Evolutionary conservation across 2,113 vertebrate genomes (phyloP), one percentile per base, ranked within the genome.

Genomic region (Elgaria multicarinata): DNA sequence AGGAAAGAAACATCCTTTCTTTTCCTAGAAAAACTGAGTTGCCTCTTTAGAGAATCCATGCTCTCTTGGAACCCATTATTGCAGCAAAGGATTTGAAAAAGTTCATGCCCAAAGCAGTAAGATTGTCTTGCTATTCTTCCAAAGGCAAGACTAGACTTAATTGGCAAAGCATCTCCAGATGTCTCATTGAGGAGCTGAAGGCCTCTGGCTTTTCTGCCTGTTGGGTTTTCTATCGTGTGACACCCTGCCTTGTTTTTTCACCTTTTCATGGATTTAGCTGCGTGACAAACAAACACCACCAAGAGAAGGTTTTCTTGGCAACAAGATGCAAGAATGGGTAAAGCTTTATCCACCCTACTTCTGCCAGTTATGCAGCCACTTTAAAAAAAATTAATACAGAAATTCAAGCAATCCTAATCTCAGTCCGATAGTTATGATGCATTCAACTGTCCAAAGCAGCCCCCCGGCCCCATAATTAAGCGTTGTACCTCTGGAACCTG

Each of bases 101-200:
- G 91, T 92, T 87, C 42, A 14, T 90, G 96, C 93, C 93, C 91
- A 92, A 93, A 92, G 91, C 92, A 91, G 91, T 93, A 92, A 92
- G 91, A 94, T 92, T 95, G 93, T 95, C 92, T 90, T 86, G 81
- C 62, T 94, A 91, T 95, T 87, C 90, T 93, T 95, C 88, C 90
- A 87, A 94, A 94, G 93, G 91, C 93, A 96, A 93, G 96, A 96
- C 92, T 85, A 93, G 93, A 93, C 95, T 93, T 46, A 92, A 92
- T 91, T 88, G 87, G 90, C 87, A 53, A 74, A 93, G 90, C 89
- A 93, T 88, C 91, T 89, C 85, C 88, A 33, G 92, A 92, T 92
- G 91, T 0, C 31, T 79, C 71, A 72, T n/a, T 18, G 33, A 85
- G 36, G 39, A 80, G 90, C 89, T 39, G 90, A 91, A 89, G 66